A percentile compares a stretch with the other conserved stretches of the same genome.
Evolutionary conservation across 2,888 invertebrate species (phyloP).

Genomic region (Therioaphis trifolii): DNA sequence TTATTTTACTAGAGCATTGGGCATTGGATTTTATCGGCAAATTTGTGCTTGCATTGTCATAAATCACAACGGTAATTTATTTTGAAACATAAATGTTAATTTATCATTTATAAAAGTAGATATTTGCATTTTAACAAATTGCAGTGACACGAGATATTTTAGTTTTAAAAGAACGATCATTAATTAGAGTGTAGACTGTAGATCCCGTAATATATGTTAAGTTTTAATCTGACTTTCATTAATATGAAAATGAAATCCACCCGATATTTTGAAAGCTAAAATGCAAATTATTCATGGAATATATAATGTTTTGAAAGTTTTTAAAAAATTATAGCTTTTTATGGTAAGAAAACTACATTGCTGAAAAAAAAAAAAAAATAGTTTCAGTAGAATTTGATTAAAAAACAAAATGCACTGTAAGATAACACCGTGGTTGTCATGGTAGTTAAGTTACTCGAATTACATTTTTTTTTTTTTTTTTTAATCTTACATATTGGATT

Average conservation of each 20-base stretch:
- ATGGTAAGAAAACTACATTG: background rate
- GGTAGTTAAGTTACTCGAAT: slow-evolving; percentile 26
- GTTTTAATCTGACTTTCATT: slow-evolving; percentile 32
- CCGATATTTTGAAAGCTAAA: slow-evolving; percentile 34
- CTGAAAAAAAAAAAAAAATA: background rate
- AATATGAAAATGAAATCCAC: slow-evolving; percentile 39
- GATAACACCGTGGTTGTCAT: slow-evolving; percentile 25
- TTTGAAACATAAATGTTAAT: slow-evolving; percentile 1
- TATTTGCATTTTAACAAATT: slow-evolving; percentile 1
- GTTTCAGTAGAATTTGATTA: slow-evolving; percentile 39
- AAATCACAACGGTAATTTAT: background rate
- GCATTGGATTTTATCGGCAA: no score
- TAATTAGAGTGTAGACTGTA: slow-evolving; percentile 23
- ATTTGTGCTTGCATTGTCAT: background rate
- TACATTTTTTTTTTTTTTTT: slow-evolving; percentile 34
- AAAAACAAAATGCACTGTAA: slow-evolving; percentile 34
- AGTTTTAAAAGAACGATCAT: slow-evolving; percentile 28
- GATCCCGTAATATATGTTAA: slow-evolving; percentile 28
- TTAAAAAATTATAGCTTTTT: slow-evolving; percentile 42
- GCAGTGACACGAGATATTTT: slow-evolving; percentile 2
- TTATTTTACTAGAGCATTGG: no score
- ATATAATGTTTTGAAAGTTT: slow-evolving; percentile 44
- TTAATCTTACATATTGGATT: slow-evolving; percentile 56
- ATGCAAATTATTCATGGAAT: slow-evolving; percentile 40
- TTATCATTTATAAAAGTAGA: background rate